Percentiles rank a stretch among this genome's conserved stretches.
Conservation (phyloP, 1,140 invertebrate species). For the Drosophila pseudoobscura region DNA sequence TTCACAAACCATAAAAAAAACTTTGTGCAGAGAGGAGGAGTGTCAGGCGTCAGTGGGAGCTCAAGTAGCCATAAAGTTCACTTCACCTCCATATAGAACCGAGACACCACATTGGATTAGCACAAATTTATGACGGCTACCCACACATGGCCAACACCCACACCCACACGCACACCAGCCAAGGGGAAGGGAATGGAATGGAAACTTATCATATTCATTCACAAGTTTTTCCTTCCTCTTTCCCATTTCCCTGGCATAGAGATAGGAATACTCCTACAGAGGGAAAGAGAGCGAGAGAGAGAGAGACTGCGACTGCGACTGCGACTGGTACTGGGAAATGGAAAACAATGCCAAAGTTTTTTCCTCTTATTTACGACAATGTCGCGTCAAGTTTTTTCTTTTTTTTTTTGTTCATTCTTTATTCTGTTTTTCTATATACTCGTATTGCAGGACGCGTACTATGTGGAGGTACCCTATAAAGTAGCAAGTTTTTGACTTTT, state of each 20-base stretch:
- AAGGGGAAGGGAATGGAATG: constrained; percentile 10
- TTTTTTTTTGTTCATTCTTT: constrained; percentile 8
- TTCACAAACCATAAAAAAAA: constrained; percentile 71
- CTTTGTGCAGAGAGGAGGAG: constrained; percentile 32
- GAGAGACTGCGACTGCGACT: neutral
- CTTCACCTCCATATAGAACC: constrained; percentile 66
- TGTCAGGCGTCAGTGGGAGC: constrained; percentile 31
- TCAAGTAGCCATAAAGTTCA: constrained; percentile 78
- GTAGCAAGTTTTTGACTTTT: constrained; percentile 53
- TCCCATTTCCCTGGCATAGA: constrained; percentile 9
- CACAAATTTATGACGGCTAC: constrained; percentile 66
- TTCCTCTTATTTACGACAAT: constrained; percentile 79
- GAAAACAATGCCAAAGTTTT: constrained; percentile 65
- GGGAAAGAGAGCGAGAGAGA: no score
- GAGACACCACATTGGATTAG: constrained; percentile 71
- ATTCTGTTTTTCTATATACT: constrained; percentile 8
- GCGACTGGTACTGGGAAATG: neutral
- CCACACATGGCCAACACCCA: constrained; percentile 38
- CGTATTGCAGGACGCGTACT: neutral
- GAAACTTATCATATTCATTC: constrained; percentile 79
- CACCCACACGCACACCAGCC: neutral
- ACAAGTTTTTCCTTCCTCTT: constrained; percentile 44
- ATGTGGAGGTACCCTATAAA: constrained; percentile 44
- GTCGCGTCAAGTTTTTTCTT: constrained; percentile 68
- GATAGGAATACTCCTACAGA: no score